Conservation (phyloP, 2,888 invertebrate genomes). For the Agrotis exclamationis region DNA sequence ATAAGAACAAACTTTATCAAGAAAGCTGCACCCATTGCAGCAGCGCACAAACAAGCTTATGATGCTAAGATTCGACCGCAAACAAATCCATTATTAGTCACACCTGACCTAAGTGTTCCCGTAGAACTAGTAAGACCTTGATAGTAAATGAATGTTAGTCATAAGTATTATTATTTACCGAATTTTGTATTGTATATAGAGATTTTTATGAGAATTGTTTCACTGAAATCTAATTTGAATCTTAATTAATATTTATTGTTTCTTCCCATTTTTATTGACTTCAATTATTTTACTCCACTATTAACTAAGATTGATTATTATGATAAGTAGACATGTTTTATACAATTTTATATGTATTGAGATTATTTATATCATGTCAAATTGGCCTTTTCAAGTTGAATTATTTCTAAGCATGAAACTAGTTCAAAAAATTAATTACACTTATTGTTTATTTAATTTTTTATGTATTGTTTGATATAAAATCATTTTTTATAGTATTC, state of each 20-base stretch:
- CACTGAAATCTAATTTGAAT: constrained; percentile 39
- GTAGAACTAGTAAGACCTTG: constrained; percentile 83
- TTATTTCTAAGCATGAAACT: constrained; percentile 10
- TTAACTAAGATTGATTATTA: constrained; percentile 26
- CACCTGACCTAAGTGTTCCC: constrained; percentile 82
- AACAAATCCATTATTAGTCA: constrained; percentile 79
- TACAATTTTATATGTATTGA: constrained; percentile 36
- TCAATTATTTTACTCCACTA: constrained; percentile 41
- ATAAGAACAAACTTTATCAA: constrained; percentile 73
- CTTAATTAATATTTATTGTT: constrained; percentile 39
- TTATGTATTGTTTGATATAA: constrained; percentile 16
- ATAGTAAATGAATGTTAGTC: constrained; percentile 65
- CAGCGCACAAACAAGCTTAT: constrained; percentile 62
- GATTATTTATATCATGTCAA: constrained; percentile 22
- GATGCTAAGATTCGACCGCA: constrained; percentile 64
- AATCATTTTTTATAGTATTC: constrained; percentile 3
- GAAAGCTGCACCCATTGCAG: constrained; percentile 63
- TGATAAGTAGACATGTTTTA: constrained; percentile 32
- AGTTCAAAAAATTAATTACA: background rate
- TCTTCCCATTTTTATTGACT: constrained; percentile 27
- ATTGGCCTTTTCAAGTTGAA: background rate
- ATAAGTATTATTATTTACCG: constrained; percentile 43
- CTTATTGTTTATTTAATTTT: constrained; percentile 17
- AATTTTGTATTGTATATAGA: constrained; percentile 64
- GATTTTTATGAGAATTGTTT: constrained; percentile 47